A percentile compares a stretch with the other conserved stretches of the same genome.
phyloP scores from a whole-genome alignment of 2,888 invertebrate genomes.

The Agrotis ipsilon region DNA sequence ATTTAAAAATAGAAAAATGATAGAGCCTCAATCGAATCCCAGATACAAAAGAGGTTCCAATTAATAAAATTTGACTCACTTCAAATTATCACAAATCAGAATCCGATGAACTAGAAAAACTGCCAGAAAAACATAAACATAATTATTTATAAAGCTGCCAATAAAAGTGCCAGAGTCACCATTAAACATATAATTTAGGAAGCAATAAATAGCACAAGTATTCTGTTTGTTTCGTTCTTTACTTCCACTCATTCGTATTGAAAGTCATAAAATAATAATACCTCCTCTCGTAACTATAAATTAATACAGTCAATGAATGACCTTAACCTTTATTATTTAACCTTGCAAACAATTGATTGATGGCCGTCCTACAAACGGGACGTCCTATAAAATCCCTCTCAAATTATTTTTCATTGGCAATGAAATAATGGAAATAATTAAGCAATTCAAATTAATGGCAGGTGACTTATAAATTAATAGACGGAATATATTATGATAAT shows the following conservation, averaged over 20 bases:
- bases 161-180: conserved; percentile 36
- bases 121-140: conserved; percentile 18
- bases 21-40: too few relatives aligned
- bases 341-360: conserved; percentile 72
- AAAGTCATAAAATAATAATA: conserved; percentile 50
- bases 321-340: conserved; percentile 66
- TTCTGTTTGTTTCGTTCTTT: conserved; percentile 36
- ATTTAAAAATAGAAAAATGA: too few relatives aligned
- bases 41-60: too few relatives aligned
- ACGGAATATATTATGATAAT: too few relatives aligned
- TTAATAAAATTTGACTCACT: too few relatives aligned
- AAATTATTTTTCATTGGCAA: conserved; percentile 57
- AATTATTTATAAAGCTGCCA: conserved; percentile 25
- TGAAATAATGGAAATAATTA: conserved; percentile 49
- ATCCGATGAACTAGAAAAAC: not conserved
- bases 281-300: conserved; percentile 48
- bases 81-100: not conserved
- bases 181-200: conserved; percentile 47
- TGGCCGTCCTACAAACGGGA: conserved; percentile 58
- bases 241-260: conserved; percentile 45
- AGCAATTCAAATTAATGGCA: conserved; percentile 24
- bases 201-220: conserved; percentile 36
- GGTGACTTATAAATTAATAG: not conserved
- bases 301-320: conserved; percentile 49
- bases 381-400: conserved; percentile 63